Percentiles rank a stretch among this genome's conserved stretches.
Evolutionary conservation across 2,797 vertebrate genomes (phyloP).

Genomic region (Adrianichthys oophorus): DNA sequence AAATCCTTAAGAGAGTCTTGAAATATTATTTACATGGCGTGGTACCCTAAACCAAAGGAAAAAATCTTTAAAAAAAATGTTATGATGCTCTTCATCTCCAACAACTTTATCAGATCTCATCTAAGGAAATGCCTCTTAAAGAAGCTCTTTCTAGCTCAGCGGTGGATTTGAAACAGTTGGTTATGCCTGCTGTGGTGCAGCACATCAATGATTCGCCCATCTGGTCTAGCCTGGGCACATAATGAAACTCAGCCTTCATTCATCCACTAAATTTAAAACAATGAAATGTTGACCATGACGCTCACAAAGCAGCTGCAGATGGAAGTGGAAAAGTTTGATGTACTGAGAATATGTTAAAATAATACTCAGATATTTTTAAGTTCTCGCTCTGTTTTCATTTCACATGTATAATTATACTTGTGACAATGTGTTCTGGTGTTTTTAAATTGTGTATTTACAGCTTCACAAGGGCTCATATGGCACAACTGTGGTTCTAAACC

Average conservation of each 20-base stretch:
- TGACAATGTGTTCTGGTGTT: conserved; percentile 9
- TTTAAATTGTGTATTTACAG: conserved; percentile 20
- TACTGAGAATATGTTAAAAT: neutral
- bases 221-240: conserved; percentile 31
- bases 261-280: conserved; percentile 46
- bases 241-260: conserved; percentile 48
- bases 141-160: conserved; percentile 50
- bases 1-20: no score
- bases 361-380: neutral
- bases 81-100: neutral
- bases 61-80: no score
- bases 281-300: conserved; percentile 34
- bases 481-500: conserved; percentile 40
- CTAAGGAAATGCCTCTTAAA: conserved; percentile 5
- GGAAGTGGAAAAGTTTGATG: neutral
- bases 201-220: conserved; percentile 44
- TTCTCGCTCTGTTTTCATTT: neutral
- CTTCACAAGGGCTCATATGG: conserved; percentile 20
- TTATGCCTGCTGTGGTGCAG: conserved; percentile 43
- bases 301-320: conserved; percentile 16
- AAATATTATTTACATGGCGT: no score
- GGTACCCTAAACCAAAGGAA: no score
- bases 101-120: conserved; percentile 22
- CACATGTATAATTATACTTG: neutral
- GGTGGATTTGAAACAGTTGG: conserved; percentile 57